Percentiles rank a stretch among this genome's conserved stretches.
Conservation (phyloP, 53 echinoderm and acorn worm species). For the Zoroaster sp. region DNA sequence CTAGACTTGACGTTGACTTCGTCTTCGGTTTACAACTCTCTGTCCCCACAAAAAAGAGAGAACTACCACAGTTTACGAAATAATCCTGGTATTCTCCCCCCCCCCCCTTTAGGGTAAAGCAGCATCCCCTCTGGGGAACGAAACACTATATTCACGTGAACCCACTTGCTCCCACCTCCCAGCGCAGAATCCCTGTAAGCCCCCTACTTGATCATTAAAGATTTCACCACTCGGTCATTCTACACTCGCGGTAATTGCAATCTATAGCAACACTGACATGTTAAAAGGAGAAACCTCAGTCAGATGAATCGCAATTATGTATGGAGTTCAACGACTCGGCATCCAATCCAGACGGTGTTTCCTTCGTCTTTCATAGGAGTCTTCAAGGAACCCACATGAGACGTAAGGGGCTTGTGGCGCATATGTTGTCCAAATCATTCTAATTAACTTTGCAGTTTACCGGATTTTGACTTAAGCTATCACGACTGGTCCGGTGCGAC, state of each 20-base stretch:
- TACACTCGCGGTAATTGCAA: background rate
- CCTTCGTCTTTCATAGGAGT: background rate
- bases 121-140: too few species aligned
- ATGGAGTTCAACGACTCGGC: background rate
- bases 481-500: background rate
- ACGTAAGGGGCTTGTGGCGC: background rate
- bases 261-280: background rate
- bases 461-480: background rate
- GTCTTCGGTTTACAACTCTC: too few species aligned
- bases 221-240: background rate
- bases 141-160: too few species aligned
- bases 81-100: too few species aligned
- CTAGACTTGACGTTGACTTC: too few species aligned
- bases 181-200: background rate
- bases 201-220: background rate
- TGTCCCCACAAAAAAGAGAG: too few species aligned
- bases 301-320: background rate
- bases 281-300: background rate
- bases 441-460: conserved; percentile 23
- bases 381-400: background rate
- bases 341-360: background rate
- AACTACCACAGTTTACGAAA: too few species aligned
- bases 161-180: background rate
- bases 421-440: conserved; percentile 37
- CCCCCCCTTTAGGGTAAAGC: too few species aligned